These are phyloP conservation scores for Euproctis similis DNA, from an alignment of 2,888 invertebrate species.

Conservation along the genomic window DNA sequence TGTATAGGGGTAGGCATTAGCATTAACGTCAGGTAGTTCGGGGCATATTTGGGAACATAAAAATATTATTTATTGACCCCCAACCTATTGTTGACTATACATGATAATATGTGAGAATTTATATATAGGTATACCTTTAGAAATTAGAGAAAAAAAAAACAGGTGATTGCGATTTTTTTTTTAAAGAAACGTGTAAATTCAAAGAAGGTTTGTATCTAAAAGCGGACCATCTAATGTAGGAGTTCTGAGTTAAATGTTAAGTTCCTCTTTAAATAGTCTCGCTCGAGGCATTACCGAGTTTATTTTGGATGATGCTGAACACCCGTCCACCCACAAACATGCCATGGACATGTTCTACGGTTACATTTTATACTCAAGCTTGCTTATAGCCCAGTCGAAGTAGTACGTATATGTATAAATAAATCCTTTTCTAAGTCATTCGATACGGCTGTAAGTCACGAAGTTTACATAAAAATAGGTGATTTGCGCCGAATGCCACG, in stretches of 20 bases:
- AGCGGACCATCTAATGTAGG: too few species aligned
- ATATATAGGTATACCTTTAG: too few species aligned
- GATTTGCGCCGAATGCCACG: constrained; percentile 66
- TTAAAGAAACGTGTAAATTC: constrained; percentile 26
- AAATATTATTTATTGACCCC: too few species aligned
- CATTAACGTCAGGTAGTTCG: too few species aligned
- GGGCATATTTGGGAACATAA: too few species aligned
- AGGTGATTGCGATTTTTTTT: too few species aligned
- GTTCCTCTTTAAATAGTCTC: too few species aligned
- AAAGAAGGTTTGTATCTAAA: constrained; percentile 25
- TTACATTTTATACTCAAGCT: constrained; percentile 38
- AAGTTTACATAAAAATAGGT: constrained; percentile 75
- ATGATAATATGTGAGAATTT: too few species aligned
- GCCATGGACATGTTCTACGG: constrained; percentile 46
- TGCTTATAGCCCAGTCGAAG: constrained; percentile 26
- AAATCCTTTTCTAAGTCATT: constrained; percentile 72
- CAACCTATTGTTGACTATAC: too few species aligned
- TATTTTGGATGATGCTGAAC: constrained; percentile 46
- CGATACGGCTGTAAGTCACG: constrained; percentile 72
- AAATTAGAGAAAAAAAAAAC: too few species aligned
- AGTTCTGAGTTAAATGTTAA: too few species aligned
- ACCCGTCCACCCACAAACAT: constrained; percentile 40
- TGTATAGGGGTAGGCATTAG: too few species aligned
- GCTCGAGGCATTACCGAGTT: constrained; percentile 27
- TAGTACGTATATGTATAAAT: constrained; percentile 57